Evolutionary conservation across 92 coral and sea anemone genomes (phyloP).

Genomic region (Umimayanthus chanpuru): DNA sequence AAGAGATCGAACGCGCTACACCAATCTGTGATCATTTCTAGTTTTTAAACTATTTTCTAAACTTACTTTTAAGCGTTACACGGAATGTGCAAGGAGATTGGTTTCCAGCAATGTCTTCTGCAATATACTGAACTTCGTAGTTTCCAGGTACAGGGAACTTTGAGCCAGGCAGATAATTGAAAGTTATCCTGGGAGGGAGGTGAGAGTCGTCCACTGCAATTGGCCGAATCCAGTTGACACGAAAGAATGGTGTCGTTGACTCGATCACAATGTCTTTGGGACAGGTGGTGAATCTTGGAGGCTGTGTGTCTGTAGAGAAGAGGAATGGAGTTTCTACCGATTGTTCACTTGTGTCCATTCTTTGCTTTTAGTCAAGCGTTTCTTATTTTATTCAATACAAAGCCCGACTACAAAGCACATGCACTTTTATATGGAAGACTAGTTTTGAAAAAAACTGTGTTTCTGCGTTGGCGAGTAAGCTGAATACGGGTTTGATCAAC

Average conservation of each 20-base stretch:
- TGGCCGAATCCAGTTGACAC: background rate
- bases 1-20: too few relatives aligned
- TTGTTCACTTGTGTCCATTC: too few relatives aligned
- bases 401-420: background rate
- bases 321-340: background rate
- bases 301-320: background rate
- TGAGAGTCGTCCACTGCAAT: conserved; percentile 2
- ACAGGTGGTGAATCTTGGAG: conserved; percentile 3
- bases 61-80: background rate
- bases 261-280: background rate
- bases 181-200: background rate
- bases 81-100: conserved; percentile 5
- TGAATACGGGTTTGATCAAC: too few relatives aligned
- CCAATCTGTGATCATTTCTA: too few relatives aligned
- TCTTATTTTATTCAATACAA: background rate
- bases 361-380: too few relatives aligned
- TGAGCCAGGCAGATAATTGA: background rate
- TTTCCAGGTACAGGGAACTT: conserved; percentile 2
- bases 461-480: too few relatives aligned
- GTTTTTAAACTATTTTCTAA: too few relatives aligned
- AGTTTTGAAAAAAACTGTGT: too few relatives aligned
- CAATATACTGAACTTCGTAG: conserved; percentile 1
- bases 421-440: too few relatives aligned
- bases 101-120: background rate
- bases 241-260: background rate